Conservation (phyloP, 2,888 invertebrate genomes). For the Drosophila sordidula region DNA sequence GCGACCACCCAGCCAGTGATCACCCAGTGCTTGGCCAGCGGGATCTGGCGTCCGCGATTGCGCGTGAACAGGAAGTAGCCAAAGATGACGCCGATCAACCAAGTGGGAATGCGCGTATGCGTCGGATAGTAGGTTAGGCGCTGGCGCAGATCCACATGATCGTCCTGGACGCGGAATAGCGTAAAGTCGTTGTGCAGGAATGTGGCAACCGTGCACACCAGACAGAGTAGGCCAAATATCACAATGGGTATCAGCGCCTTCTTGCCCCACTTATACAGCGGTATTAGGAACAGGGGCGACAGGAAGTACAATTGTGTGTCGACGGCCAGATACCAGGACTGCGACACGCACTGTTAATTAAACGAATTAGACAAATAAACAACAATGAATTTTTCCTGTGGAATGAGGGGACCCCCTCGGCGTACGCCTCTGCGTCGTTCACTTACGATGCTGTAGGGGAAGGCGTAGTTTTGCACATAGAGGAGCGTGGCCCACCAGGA, state of each 20-base stretch:
- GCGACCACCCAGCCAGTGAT: constrained; percentile 82
- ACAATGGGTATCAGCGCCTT: constrained; percentile 80
- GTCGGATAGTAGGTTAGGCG: constrained; percentile 83
- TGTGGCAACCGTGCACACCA: constrained; percentile 83
- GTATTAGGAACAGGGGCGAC: constrained; percentile 86
- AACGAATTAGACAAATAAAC: not conserved
- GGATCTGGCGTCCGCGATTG: constrained; percentile 80
- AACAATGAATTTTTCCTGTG: too few species aligned
- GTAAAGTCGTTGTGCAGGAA: constrained; percentile 82
- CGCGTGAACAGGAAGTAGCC: constrained; percentile 83
- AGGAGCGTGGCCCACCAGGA: constrained; percentile 86
- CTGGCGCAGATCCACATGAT: constrained; percentile 82
- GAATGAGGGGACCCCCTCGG: too few species aligned
- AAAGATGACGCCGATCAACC: constrained; percentile 84
- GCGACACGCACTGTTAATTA: constrained; percentile 85
- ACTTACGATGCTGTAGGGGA: constrained; percentile 81
- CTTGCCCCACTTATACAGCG: constrained; percentile 85
- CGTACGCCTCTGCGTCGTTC: too few species aligned
- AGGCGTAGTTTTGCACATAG: constrained; percentile 86
- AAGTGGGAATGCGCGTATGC: constrained; percentile 84
- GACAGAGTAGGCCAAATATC: constrained; percentile 77
- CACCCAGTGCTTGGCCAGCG: constrained; percentile 78
- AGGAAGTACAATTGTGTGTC: constrained; percentile 87
- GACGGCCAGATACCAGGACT: constrained; percentile 87
- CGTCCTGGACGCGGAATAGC: constrained; percentile 82